Percentiles rank a stretch among this genome's conserved stretches.
These are phyloP conservation scores for Drosophila insularis DNA, from an alignment of 1,140 invertebrate genomes.

Conservation along the genomic window DNA sequence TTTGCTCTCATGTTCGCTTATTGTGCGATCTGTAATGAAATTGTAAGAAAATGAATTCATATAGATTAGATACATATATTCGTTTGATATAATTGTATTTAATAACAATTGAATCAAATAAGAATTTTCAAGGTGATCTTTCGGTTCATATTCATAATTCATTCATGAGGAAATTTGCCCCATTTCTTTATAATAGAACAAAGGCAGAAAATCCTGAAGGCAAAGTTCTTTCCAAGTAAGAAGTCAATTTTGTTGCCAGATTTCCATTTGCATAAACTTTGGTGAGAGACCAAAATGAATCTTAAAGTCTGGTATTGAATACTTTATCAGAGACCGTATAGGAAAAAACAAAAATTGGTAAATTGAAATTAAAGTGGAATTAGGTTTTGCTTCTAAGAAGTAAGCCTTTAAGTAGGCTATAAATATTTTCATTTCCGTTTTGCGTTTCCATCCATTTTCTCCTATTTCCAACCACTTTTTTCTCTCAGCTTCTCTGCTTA, in stretches of 20 bases:
- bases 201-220: too few relatives aligned
- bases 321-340: conserved; percentile 6
- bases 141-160: too few relatives aligned
- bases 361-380: conserved; percentile 62
- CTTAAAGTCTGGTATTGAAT: conserved; percentile 32
- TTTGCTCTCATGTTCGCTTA: conserved; percentile 84
- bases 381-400: conserved; percentile 36
- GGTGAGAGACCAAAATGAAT: conserved; percentile 24
- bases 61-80: too few relatives aligned
- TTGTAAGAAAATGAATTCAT: neutral
- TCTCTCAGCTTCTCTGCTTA: conserved; percentile 8
- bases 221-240: too few relatives aligned
- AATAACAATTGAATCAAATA: too few relatives aligned
- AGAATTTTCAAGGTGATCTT: too few relatives aligned
- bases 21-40: conserved; percentile 69
- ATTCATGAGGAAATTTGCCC: too few relatives aligned
- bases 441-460: conserved; percentile 21
- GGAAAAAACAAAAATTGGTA: conserved; percentile 41
- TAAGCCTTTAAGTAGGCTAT: conserved; percentile 60
- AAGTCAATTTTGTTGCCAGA: neutral
- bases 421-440: conserved; percentile 41
- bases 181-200: neutral
- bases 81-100: too few relatives aligned
- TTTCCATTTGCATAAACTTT: conserved; percentile 2
- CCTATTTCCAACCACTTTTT: neutral